These are phyloP conservation scores for Drosophila tanythrix DNA, from an alignment of 2,888 invertebrate genomes.

Conservation along the genomic window DNA sequence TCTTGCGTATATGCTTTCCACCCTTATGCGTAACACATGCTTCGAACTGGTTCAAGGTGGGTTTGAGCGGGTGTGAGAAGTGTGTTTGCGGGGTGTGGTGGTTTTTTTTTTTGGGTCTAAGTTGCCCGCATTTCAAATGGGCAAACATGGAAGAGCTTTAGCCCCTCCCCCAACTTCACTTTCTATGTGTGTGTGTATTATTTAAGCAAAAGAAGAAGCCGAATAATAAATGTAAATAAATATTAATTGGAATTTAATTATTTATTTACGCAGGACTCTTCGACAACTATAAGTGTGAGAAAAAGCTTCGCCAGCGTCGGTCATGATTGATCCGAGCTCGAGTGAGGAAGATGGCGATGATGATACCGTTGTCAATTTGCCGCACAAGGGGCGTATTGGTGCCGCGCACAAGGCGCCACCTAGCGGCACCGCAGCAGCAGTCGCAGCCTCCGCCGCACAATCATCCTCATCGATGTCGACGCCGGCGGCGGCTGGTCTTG, in stretches of 20 bases:
- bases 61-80: constrained; percentile 5
- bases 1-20: constrained; percentile 21
- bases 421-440: constrained; percentile 20
- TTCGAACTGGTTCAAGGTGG: constrained; percentile 42
- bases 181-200: not conserved
- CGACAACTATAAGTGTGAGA: not conserved
- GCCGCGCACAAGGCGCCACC: constrained; percentile 72
- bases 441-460: constrained; percentile 11
- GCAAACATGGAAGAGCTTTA: not conserved
- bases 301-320: not conserved
- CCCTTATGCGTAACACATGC: constrained; percentile 48
- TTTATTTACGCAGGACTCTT: not conserved
- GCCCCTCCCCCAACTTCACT: not conserved
- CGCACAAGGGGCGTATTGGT: constrained; percentile 78
- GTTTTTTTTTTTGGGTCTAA: not conserved
- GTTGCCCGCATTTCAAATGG: not conserved
- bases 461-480: not conserved
- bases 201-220: not conserved
- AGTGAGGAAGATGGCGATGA: constrained; percentile 98
- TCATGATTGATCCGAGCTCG: constrained; percentile 97
- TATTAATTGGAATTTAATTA: not conserved
- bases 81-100: not conserved
- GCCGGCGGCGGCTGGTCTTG: not conserved
- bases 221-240: not conserved
- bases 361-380: constrained; percentile 88